Conservation (phyloP, 2,113 vertebrate species). For the Antechinus stuartii region DNA sequence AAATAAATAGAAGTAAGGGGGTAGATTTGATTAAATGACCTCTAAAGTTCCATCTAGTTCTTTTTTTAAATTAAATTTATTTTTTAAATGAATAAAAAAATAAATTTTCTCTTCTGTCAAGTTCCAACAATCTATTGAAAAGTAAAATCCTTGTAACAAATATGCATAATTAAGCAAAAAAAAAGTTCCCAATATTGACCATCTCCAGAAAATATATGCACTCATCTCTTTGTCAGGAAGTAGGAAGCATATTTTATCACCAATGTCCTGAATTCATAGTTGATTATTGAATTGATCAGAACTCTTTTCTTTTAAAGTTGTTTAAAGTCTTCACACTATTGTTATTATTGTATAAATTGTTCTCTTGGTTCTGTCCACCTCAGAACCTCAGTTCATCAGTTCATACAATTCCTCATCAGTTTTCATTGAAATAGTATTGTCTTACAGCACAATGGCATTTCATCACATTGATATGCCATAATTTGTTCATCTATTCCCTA, state of each 20-base stretch:
- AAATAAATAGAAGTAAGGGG: background rate
- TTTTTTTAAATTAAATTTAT: background rate
- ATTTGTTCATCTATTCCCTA: too few relatives aligned
- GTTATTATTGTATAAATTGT: background rate
- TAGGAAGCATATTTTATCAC: background rate
- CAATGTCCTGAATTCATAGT: background rate
- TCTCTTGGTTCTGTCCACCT: background rate
- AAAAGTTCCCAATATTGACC: background rate
- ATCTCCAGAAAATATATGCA: background rate
- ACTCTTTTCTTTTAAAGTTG: background rate
- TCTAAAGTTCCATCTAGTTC: background rate
- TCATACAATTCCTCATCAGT: background rate
- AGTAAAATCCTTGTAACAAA: background rate
- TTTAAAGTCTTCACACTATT: background rate
- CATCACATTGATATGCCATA: too few relatives aligned
- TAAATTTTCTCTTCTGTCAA: background rate
- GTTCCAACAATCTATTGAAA: background rate
- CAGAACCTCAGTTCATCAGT: background rate
- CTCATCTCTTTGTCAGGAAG: background rate
- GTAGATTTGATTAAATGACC: background rate
- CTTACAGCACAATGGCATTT: too few relatives aligned
- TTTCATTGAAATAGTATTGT: too few relatives aligned
- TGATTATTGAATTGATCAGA: background rate
- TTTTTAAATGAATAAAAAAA: background rate
- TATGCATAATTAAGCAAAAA: background rate